phyloP scores from a whole-genome alignment of 2,797 vertebrate species.

The Acanthurus leucopareius region DNA sequence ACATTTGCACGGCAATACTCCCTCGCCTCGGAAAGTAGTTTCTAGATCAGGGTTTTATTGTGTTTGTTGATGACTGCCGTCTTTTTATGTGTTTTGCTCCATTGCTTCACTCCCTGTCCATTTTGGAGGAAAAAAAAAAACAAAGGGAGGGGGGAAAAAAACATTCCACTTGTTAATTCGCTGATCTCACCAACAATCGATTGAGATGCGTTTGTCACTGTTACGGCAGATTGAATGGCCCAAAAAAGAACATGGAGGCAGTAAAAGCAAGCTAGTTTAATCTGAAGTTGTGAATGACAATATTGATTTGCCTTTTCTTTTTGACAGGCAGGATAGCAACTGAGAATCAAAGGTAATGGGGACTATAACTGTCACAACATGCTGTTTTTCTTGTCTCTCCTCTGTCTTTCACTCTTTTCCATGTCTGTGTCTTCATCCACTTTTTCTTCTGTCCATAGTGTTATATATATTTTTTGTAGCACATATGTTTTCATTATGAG shows the following conservation, averaged over 20 bases:
- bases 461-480: constrained; percentile 52
- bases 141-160: constrained; percentile 42
- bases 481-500: constrained; percentile 45
- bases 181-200: constrained; percentile 85
- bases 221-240: constrained; percentile 78
- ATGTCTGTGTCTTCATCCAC: constrained; percentile 19
- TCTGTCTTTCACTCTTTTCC: constrained; percentile 38
- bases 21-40: constrained; percentile 79
- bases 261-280: constrained; percentile 82
- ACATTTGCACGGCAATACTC: constrained; percentile 84
- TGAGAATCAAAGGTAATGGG: constrained; percentile 74
- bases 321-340: constrained; percentile 73
- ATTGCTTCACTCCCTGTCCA: constrained; percentile 81
- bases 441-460: constrained; percentile 24
- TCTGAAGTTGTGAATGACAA: constrained; percentile 88
- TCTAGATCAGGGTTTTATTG: constrained; percentile 85
- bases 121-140: constrained; percentile 70
- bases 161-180: constrained; percentile 83
- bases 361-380: constrained; percentile 67
- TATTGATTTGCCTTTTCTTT: constrained; percentile 86
- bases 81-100: constrained; percentile 85
- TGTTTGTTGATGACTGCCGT: constrained; percentile 85
- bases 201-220: constrained; percentile 81
- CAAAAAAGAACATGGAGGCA: constrained; percentile 79
- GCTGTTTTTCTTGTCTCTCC: constrained; percentile 40